Conservation (phyloP, 2,888 invertebrate species). For the Anagyrus pseudococci region DNA sequence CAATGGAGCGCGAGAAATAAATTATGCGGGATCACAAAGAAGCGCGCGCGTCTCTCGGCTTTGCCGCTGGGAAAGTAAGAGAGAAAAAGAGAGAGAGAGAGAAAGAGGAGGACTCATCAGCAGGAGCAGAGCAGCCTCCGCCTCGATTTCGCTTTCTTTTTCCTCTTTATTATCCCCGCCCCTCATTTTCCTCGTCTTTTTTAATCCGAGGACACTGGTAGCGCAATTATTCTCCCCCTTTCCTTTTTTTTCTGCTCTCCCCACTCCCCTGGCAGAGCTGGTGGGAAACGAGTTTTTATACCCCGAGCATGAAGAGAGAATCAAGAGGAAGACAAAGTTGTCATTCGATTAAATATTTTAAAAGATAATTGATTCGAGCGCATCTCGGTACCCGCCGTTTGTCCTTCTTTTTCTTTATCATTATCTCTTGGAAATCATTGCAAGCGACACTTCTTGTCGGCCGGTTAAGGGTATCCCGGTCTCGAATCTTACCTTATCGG, state of each 20-base stretch:
- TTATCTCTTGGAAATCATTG: too few species aligned
- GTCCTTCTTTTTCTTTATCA: too few species aligned
- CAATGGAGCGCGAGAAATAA: slow-evolving; percentile 58
- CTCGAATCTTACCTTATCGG: too few species aligned
- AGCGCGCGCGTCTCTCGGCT: slow-evolving; percentile 21
- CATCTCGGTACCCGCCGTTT: not conserved
- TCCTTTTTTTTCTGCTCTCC: slow-evolving; percentile 38
- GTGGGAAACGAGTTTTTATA: slow-evolving; percentile 3
- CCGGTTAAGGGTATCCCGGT: too few species aligned
- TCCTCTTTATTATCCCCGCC: not conserved
- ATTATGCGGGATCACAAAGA: slow-evolving; percentile 62
- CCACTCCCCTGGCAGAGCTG: too few species aligned
- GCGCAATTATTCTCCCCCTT: slow-evolving; percentile 57
- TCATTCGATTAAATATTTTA: not conserved
- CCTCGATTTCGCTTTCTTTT: not conserved
- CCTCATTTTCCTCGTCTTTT: slow-evolving; percentile 45
- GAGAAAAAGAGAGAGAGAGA: too few species aligned
- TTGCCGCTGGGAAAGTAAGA: too few species aligned
- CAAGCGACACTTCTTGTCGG: too few species aligned
- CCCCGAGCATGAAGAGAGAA: not conserved
- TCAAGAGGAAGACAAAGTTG: not conserved
- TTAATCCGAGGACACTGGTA: slow-evolving; percentile 59
- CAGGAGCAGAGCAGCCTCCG: too few species aligned
- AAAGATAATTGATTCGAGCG: not conserved
- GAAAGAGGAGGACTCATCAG: slow-evolving; percentile 31